Evolutionary conservation across 2,888 invertebrate species (phyloP).

Genomic region (Meghimatium bilineatum): DNA sequence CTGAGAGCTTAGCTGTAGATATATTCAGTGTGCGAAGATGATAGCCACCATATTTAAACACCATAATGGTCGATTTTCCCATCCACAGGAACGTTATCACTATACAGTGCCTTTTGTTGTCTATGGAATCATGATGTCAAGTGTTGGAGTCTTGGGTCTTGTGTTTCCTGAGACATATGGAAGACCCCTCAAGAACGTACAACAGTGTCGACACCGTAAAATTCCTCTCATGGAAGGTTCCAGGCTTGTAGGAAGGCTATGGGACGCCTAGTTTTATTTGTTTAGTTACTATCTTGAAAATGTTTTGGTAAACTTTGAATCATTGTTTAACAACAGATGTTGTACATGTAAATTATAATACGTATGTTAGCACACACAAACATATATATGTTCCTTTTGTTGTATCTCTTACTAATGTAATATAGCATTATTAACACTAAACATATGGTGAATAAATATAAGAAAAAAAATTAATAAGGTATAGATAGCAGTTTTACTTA

Average conservation of each 20-base stretch:
- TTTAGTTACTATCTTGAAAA: not conserved
- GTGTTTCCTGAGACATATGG: constrained; percentile 64
- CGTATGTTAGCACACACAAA: too few relatives aligned
- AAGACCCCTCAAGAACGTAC: constrained; percentile 65
- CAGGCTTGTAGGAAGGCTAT: constrained; percentile 50
- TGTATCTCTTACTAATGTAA: too few relatives aligned
- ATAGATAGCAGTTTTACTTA: too few relatives aligned
- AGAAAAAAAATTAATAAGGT: too few relatives aligned
- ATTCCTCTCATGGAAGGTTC: constrained; percentile 56
- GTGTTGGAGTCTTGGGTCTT: constrained; percentile 63
- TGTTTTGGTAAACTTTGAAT: not conserved
- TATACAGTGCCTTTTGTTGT: constrained; percentile 67
- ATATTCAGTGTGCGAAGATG: too few relatives aligned
- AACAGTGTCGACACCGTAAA: constrained; percentile 67
- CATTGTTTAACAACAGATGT: too few relatives aligned
- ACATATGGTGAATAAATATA: too few relatives aligned
- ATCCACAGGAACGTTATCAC: constrained; percentile 59
- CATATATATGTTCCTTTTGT: too few relatives aligned
- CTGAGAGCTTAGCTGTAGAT: too few relatives aligned
- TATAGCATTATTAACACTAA: too few relatives aligned
- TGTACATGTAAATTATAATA: too few relatives aligned
- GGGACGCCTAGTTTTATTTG: constrained; percentile 49
- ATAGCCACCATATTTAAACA: too few relatives aligned
- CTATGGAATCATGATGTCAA: constrained; percentile 64
- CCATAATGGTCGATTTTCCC: not conserved